Evolutionary conservation across 1,140 invertebrate genomes (phyloP).

Genomic region (Eriocheir sinensis): DNA sequence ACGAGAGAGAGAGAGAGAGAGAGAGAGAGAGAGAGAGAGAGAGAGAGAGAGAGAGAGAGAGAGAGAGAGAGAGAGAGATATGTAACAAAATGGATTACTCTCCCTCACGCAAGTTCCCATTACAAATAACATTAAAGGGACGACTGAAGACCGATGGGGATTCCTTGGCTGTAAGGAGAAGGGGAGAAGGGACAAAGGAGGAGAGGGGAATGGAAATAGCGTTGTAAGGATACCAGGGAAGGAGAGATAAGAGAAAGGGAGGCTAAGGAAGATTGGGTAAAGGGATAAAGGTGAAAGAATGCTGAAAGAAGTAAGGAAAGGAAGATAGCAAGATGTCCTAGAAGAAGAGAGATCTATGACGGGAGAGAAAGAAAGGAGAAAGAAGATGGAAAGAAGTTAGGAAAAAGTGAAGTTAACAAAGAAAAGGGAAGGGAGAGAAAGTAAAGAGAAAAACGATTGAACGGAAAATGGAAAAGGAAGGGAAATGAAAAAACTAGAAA

Average conservation of each 20-base stretch:
- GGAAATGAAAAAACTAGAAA: neutral
- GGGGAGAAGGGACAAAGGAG: too few species aligned
- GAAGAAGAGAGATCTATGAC: neutral
- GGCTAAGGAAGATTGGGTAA: too few species aligned
- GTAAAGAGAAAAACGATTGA: neutral
- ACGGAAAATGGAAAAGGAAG: neutral
- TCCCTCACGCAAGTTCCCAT: neutral
- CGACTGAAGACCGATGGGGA: neutral
- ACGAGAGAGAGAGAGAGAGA: neutral
- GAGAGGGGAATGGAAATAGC: too few species aligned
- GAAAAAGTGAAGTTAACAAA: neutral
- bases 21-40: neutral
- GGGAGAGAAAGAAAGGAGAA: neutral
- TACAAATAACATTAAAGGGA: neutral
- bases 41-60: conserved; percentile 11
- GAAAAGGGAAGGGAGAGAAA: neutral
- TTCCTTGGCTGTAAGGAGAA: neutral
- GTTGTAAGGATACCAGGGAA: neutral
- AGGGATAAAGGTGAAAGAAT: neutral
- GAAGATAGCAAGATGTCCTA: neutral
- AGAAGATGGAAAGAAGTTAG: neutral
- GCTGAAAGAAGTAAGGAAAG: neutral
- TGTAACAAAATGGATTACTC: neutral
- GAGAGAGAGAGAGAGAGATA: neutral
- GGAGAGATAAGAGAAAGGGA: neutral